A percentile compares a stretch with the other conserved stretches of the same genome.
These are phyloP conservation scores for Bothrops jararaca DNA, from an alignment of 2,113 vertebrate species.

Conservation along the genomic window DNA sequence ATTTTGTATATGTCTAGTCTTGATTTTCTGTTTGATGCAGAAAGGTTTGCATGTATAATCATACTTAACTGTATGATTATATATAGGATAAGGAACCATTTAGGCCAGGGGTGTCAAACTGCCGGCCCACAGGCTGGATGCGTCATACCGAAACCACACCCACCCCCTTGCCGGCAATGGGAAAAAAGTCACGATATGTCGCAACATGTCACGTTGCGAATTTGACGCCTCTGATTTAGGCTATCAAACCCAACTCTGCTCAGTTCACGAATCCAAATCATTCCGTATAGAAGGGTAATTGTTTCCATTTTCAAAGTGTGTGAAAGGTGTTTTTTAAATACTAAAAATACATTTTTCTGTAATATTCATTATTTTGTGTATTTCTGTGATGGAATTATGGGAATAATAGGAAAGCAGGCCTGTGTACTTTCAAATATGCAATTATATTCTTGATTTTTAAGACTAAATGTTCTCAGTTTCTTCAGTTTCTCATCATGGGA, in stretches of 20 bases:
- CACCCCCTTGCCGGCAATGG: no score
- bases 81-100: neutral
- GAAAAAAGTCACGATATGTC: no score
- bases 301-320: neutral
- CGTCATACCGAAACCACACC: no score
- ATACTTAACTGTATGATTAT: neutral
- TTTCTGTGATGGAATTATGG: neutral
- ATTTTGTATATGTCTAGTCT: neutral
- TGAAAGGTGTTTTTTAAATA: neutral
- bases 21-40: neutral
- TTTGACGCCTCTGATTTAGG: neutral
- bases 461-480: neutral
- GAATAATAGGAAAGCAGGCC: neutral
- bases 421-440: neutral
- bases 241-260: neutral
- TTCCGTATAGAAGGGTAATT: neutral
- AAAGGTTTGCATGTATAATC: neutral
- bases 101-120: neutral
- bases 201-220: no score
- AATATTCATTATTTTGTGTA: neutral
- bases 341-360: no score
- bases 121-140: no score
- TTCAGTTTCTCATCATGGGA: neutral
- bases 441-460: neutral
- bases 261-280: neutral